Conservation (phyloP, 1,140 invertebrate species). For the Sarcophaga bullata region DNA sequence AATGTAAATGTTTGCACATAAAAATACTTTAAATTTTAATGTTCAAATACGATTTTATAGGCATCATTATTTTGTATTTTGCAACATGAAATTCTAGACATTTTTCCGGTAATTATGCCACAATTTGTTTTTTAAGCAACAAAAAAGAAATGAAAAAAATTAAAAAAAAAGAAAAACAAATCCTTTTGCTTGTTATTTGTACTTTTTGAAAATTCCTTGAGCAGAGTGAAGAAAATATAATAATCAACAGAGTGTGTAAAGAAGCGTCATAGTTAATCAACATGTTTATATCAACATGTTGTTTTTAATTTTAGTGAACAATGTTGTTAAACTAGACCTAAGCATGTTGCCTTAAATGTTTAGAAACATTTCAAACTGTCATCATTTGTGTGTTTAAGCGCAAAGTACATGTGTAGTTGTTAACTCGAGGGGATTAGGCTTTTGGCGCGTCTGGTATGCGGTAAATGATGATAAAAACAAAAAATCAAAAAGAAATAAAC, state of each 20-base stretch:
- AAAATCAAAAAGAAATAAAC: neutral
- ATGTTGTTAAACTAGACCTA: no score
- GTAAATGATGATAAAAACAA: conserved; percentile 11
- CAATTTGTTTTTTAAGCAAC: conserved; percentile 6
- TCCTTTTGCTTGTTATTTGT: neutral
- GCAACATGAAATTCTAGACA: conserved; percentile 1
- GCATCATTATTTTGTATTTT: conserved; percentile 4
- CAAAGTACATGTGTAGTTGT: neutral
- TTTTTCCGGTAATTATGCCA: conserved; percentile 36
- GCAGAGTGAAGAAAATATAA: neutral
- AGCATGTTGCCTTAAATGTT: neutral
- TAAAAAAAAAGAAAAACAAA: neutral
- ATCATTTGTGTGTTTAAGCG: no score
- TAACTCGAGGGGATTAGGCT: conserved; percentile 23
- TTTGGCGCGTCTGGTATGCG: conserved; percentile 30
- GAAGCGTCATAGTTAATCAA: neutral
- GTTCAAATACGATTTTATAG: neutral
- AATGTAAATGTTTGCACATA: neutral
- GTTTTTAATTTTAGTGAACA: neutral
- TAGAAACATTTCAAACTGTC: neutral
- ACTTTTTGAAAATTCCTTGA: conserved; percentile 2
- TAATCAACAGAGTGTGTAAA: neutral
- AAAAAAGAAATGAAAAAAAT: no score
- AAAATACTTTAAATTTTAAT: neutral
- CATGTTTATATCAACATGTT: neutral